Percentiles rank a stretch among this genome's conserved stretches.
phyloP scores from a whole-genome alignment of 2,888 invertebrate genomes.

The Tricholauxania praeusta region DNA sequence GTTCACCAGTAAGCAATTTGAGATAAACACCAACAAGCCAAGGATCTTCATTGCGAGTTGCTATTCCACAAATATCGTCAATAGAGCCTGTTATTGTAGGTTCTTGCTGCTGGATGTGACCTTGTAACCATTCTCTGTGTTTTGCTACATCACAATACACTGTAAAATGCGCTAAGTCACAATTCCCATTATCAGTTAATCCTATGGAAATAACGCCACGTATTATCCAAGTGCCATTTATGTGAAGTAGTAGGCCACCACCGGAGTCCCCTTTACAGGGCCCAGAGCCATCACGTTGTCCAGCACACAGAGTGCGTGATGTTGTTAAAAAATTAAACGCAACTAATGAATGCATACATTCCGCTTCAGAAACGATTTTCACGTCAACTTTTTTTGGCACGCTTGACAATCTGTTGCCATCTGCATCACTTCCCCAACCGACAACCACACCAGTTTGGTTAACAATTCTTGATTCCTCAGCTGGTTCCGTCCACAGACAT shows the following conservation, averaged over 20 bases:
- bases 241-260: conserved; percentile 68
- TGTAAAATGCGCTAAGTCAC: conserved; percentile 74
- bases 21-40: too few relatives aligned
- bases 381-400: too few relatives aligned
- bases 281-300: conserved; percentile 60
- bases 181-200: conserved; percentile 62
- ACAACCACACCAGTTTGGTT: conserved; percentile 69
- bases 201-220: conserved; percentile 68
- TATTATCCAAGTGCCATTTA: conserved; percentile 66
- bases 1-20: too few relatives aligned
- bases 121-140: conserved; percentile 70
- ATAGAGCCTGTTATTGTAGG: too few relatives aligned
- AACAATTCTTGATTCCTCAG: conserved; percentile 60
- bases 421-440: conserved; percentile 69
- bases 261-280: conserved; percentile 74
- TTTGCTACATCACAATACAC: conserved; percentile 76
- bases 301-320: conserved; percentile 62
- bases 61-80: too few relatives aligned
- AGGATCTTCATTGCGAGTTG: too few relatives aligned
- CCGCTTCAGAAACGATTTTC: conserved; percentile 69
- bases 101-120: too few relatives aligned
- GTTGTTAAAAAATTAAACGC: conserved; percentile 52
- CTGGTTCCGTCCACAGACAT: too few relatives aligned
- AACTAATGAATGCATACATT: conserved; percentile 68
- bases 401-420: too few relatives aligned